Evolutionary conservation across 2,888 invertebrate species (phyloP), one percentile per base, ranked within the genome.

Genomic region (Monoplex corrugatus): DNA sequence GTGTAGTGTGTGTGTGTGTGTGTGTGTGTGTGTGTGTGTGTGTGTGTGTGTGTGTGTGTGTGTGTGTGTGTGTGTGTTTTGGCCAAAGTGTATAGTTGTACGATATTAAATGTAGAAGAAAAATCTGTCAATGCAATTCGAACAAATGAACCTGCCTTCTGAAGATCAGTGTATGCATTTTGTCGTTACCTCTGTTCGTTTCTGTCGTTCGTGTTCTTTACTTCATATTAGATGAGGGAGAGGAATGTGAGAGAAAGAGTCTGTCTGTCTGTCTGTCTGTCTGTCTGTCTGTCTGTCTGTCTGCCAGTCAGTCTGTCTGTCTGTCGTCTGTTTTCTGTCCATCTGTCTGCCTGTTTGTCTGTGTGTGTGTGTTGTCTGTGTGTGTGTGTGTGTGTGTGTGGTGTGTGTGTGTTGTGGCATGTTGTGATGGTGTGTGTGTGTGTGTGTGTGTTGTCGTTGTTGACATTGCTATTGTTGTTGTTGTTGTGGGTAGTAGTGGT

Each of bases 11-110:
- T 8, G 35, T 0, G 75, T 75, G 35, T 68, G 5, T 84, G 44
- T 50, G 5, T 44, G 45, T 84, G 38, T 84, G 44, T 84, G 23
- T 84, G 40, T 84, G 50, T 84, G 35, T 84, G 5, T 84, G 84
- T 85, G n/a, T 84, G 44, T 63, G 6, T 86, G 63, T 86, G 6
- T n/a, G 1, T 68, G 19, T 68, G 68, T 68, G 19, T 68, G 68
- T 68, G 38, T 57, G 57, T 57, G 57, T 57, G 57, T 57, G 57
- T 57, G 57, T 57, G 57, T 23, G 57, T 10, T 1, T 57, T 57
- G 57, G 2, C 2, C 32, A 68, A n/a, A 28, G 50, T 57, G 16
- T 57, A 10, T 28, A 57, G 28, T 23, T 16, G 19, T 23, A 57
- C 28, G 16, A 16, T 2, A 23, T 10, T 28, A 57, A 2, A 10